Conservation (phyloP, 2,113 vertebrate species). For the Fregata magnificens region DNA sequence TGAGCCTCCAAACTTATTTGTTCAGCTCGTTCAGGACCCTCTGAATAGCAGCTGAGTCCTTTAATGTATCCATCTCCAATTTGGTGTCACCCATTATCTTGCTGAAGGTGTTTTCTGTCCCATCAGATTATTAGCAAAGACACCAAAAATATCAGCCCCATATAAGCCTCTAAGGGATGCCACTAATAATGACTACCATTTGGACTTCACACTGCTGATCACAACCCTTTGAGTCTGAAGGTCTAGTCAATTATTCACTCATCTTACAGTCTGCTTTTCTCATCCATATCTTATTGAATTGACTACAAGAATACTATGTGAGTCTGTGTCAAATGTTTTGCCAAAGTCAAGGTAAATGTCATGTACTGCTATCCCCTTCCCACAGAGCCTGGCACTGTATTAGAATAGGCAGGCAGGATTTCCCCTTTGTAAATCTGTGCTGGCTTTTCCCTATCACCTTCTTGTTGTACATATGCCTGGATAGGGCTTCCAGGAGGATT, state of each 20-base stretch:
- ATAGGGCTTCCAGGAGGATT: background rate
- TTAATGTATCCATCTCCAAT: background rate
- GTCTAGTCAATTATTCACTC: background rate
- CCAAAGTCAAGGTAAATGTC: background rate
- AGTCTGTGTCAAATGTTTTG: background rate
- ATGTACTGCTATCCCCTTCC: background rate
- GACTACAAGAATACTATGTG: background rate
- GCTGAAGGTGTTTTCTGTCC: background rate
- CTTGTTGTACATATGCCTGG: background rate
- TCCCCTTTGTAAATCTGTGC: background rate
- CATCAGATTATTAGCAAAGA: background rate
- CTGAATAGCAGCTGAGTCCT: background rate
- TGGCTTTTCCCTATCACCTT: background rate
- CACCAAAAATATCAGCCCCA: background rate
- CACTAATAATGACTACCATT: background rate
- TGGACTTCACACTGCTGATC: background rate
- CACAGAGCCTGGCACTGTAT: background rate
- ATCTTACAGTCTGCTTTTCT: background rate
- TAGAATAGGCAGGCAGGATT: background rate
- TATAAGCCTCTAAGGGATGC: background rate
- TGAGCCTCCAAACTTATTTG: background rate
- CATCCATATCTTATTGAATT: background rate
- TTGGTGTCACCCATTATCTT: background rate
- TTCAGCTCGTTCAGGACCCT: background rate
- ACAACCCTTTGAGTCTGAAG: background rate